Evolutionary conservation across 2,797 vertebrate species (phyloP), one percentile per base, ranked within the genome.

Genomic region (Enteromius thamalakanensis): DNA sequence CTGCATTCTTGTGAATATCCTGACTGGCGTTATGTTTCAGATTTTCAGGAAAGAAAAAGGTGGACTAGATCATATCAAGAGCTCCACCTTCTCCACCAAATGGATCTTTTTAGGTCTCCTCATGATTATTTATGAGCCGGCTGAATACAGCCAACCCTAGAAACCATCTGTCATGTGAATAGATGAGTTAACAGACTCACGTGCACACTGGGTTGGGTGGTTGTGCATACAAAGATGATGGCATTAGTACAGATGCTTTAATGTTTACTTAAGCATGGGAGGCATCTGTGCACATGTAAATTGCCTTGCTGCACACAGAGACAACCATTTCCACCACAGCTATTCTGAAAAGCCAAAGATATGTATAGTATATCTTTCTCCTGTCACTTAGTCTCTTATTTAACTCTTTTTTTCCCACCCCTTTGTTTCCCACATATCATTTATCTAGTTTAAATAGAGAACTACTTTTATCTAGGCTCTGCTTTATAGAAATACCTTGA

Each of bases 71-170:
- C 26, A 45, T 76, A 77, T 55, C 21, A 26, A 47, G 71, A 49
- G 12, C 1, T 71, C 71, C 72, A 76, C 80, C 87, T 86, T 81
- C 72, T 81, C 7, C 14, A 37, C n/a, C 21, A 47, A 47, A 75
- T 79, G 23, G 58, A 76, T 76, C 81, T 79, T 32, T 72, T n/a
- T 55, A 75, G 49, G 58, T 70, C 32, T 79, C 14, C 84, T 83
- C 62, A 87, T 89, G 67, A 82, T 76, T 89, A 89, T 89, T 76
- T 79, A 89, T 89, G 75, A 87, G 64, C 42, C 29, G 15, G 60
- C 70, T 58, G 69, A 62, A 5, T 14, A 79, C 62, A 74, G n/a
- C 29, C 29, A 26, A 74, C 42, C 70, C 78, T 78, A 51, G 47
- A n/a, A 69, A 21, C 74, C 84, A 79, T 85, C 84, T 87, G 88